These are phyloP conservation scores for Ophiothrix spiculata DNA, from an alignment of 35 echinoderm and acorn worm genomes.

Conservation along the genomic window DNA sequence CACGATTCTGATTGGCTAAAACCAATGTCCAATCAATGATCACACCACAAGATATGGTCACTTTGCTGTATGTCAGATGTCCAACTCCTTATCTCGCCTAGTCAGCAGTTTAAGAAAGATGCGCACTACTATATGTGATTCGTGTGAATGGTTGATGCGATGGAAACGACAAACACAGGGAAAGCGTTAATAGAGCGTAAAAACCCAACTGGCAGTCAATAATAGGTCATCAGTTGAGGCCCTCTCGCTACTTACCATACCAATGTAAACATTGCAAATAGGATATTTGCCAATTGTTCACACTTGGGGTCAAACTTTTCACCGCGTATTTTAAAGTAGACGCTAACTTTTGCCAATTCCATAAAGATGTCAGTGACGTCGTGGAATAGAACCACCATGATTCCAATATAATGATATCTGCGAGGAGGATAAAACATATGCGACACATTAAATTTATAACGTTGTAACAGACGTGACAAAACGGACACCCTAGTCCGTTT, in stretches of 20 bases:
- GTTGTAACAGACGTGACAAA: no score
- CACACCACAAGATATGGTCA: no score
- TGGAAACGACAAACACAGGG: not conserved
- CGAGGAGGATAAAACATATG: slow-evolving; percentile 13
- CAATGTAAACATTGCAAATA: slow-evolving; percentile 68
- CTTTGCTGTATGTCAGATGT: no score
- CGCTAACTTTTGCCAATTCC: slow-evolving; percentile 79
- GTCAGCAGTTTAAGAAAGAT: no score
- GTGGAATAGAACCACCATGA: slow-evolving; percentile 86
- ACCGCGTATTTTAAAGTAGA: slow-evolving; percentile 70
- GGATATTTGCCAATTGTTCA: slow-evolving; percentile 68
- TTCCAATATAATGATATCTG: slow-evolving; percentile 79
- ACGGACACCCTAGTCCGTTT: not conserved
- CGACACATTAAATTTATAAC: not conserved
- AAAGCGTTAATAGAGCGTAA: slow-evolving; percentile 2
- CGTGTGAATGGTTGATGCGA: no score
- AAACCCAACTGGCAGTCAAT: not conserved
- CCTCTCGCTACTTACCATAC: slow-evolving; percentile 61
- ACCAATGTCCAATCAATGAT: no score
- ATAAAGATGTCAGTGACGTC: slow-evolving; percentile 95
- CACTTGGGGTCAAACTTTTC: slow-evolving; percentile 56
- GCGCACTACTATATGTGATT: no score
- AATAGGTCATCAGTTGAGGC: not conserved
- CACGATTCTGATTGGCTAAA: no score
- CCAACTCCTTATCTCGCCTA: no score